These are phyloP conservation scores for Sussaba pulchella DNA, from an alignment of 2,888 invertebrate species.

Conservation along the genomic window DNA sequence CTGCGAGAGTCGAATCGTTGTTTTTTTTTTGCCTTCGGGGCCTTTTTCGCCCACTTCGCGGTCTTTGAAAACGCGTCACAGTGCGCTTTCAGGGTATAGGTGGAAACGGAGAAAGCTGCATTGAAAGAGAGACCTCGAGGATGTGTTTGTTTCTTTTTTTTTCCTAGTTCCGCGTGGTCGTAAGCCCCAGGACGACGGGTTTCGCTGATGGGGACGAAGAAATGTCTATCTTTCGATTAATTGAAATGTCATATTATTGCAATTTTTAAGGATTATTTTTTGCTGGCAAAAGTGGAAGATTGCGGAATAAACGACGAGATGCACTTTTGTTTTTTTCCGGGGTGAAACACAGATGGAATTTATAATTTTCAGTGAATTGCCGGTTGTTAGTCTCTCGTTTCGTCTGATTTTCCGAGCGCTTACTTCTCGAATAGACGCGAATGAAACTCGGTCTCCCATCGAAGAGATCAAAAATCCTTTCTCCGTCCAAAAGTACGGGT, in stretches of 20 bases:
- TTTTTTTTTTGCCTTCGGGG: slow-evolving; percentile 40
- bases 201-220: slow-evolving; percentile 8
- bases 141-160: neutral
- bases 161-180: neutral
- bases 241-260: too few species aligned
- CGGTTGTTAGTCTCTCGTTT: neutral
- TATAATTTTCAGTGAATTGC: neutral
- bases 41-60: slow-evolving; percentile 27
- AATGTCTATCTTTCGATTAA: neutral
- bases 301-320: too few species aligned
- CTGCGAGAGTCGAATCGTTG: slow-evolving; percentile 11
- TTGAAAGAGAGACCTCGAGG: slow-evolving; percentile 13
- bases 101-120: slow-evolving; percentile 27
- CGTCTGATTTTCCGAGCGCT: slow-evolving; percentile 16
- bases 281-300: too few species aligned
- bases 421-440: slow-evolving; percentile 6
- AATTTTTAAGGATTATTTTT: too few species aligned
- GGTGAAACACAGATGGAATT: too few species aligned
- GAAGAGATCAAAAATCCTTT: slow-evolving; percentile 54
- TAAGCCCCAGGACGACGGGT: neutral
- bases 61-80: slow-evolving; percentile 44
- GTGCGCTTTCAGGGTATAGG: slow-evolving; percentile 42
- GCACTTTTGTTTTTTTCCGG: too few species aligned
- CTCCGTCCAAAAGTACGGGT: slow-evolving; percentile 11
- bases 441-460: neutral